phyloP scores from a whole-genome alignment of 2,888 invertebrate species.

The Galerucella calmariensis region DNA sequence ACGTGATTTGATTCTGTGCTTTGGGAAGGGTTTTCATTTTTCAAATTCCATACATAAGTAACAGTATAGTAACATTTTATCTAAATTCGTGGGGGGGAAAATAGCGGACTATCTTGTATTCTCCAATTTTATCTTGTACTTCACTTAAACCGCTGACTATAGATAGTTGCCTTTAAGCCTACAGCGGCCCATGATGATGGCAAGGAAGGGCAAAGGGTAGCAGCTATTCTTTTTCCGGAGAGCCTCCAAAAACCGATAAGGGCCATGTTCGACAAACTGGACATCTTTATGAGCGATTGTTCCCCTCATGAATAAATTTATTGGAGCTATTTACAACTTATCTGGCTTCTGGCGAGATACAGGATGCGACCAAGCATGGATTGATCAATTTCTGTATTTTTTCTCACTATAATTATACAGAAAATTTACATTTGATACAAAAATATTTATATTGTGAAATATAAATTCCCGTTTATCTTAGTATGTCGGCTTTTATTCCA shows the following conservation, averaged over 20 bases:
- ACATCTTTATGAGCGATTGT: slow-evolving; percentile 36
- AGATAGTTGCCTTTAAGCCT: slow-evolving; percentile 15
- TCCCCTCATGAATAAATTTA: slow-evolving; percentile 24
- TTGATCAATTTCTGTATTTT: too few relatives aligned
- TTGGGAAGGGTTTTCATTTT: too few relatives aligned
- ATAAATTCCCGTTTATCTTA: too few relatives aligned
- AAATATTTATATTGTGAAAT: too few relatives aligned
- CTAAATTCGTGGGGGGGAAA: neutral
- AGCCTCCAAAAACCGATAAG: slow-evolving; percentile 29
- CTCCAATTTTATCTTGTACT: neutral
- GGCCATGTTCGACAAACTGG: slow-evolving; percentile 34
- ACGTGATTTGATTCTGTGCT: too few relatives aligned
- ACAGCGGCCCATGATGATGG: slow-evolving; percentile 3
- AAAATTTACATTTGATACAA: too few relatives aligned
- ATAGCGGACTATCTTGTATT: neutral
- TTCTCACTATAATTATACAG: too few relatives aligned
- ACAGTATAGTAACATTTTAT: too few relatives aligned
- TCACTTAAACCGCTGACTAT: neutral
- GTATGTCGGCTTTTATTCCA: too few relatives aligned
- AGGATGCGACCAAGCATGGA: too few relatives aligned
- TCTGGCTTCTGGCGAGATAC: neutral
- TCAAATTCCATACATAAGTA: too few relatives aligned
- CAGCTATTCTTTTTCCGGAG: slow-evolving; percentile 19
- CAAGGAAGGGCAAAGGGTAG: slow-evolving; percentile 15
- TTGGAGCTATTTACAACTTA: slow-evolving; percentile 7